Base-by-base conservation (phyloP, 2,797 vertebrate genomes). In the Carduelis carduelis region DNA sequence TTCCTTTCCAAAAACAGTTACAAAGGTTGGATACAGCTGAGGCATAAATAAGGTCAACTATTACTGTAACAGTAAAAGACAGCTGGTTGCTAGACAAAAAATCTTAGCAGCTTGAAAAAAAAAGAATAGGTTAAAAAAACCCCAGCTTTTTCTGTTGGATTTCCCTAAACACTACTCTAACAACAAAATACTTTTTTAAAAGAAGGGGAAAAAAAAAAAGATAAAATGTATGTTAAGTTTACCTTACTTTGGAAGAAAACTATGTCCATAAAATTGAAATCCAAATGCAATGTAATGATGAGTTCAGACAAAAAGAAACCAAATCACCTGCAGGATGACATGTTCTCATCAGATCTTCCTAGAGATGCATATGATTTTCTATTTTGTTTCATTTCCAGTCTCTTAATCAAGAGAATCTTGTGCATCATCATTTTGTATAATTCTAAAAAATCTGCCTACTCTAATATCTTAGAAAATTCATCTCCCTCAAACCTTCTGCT, bases 301-400 rank as follows among this genome's bases (percentile, higher is more conserved):
- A 81, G 26, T 71, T 90, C 61, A 86, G 53, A 83, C n/a, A 93
- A 82, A 90, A 90, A 80, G 47, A 65, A 92, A 80, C 15, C 6
- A 56, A 64, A 34, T 57, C 74, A 82, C 12, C 35, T 53, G 46
- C 55, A 64, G 3, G 6, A 66, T 47, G 20, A 66, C 17, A 39
- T 14, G 24, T 43, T 55, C 21, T 76, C 11, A 79, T 64, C 30
- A 82, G 46, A 46, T 59, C 57, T 64, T 83, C 55, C 65, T 76
- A 78, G 56, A 66, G 28, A 70, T 1, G 0, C 15, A 26, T 43
- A 35, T 11, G 18, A n/a, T 53, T 74, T 81, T 28, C 24, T 64
- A 7, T 53, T 84, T 81, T 60, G n/a, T 24, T 90, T 59, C 63
- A 53, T 4, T 46, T 81, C 59, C 16, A 81, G 21, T 44, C n/a